Evolutionary conservation across 1,140 invertebrate genomes (phyloP).

Genomic region (Drosophila tsacasi): DNA sequence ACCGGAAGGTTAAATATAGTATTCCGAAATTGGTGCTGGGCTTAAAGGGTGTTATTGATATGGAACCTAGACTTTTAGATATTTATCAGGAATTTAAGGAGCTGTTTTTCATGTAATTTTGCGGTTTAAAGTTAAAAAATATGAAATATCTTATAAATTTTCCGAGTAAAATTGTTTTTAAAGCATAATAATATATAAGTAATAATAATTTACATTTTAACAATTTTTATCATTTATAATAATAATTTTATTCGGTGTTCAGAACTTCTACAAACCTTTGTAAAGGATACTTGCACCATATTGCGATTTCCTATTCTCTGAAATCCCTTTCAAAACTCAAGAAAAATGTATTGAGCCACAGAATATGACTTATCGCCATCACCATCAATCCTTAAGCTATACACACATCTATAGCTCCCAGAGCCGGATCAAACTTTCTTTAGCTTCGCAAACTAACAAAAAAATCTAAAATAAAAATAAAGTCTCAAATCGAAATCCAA

Average conservation of each 20-base stretch:
- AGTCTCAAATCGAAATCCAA: constrained; percentile 18
- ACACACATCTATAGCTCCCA: neutral
- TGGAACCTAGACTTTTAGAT: neutral
- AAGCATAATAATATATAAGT: too few relatives aligned
- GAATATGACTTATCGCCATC: neutral
- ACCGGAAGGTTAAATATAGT: constrained; percentile 13
- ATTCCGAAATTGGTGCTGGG: neutral
- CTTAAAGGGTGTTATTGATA: neutral
- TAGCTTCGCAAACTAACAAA: neutral
- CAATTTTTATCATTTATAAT: neutral
- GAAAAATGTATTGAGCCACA: neutral
- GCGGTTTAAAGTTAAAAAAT: too few relatives aligned
- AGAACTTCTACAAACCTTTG: neutral
- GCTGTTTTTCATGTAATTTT: neutral
- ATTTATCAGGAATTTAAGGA: neutral
- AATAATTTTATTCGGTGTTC: neutral
- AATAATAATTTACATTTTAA: neutral
- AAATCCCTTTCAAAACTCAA: neutral
- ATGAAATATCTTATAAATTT: too few relatives aligned
- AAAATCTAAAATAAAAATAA: constrained; percentile 3
- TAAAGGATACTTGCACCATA: neutral
- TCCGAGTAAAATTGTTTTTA: too few relatives aligned
- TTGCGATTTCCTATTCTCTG: neutral
- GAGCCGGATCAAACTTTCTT: constrained; percentile 17
- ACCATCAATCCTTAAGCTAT: constrained; percentile 25